A percentile compares a stretch with the other conserved stretches of the same genome.
phyloP scores from a whole-genome alignment of 2,113 vertebrate genomes.

The Tetraodon nigroviridis region DNA sequence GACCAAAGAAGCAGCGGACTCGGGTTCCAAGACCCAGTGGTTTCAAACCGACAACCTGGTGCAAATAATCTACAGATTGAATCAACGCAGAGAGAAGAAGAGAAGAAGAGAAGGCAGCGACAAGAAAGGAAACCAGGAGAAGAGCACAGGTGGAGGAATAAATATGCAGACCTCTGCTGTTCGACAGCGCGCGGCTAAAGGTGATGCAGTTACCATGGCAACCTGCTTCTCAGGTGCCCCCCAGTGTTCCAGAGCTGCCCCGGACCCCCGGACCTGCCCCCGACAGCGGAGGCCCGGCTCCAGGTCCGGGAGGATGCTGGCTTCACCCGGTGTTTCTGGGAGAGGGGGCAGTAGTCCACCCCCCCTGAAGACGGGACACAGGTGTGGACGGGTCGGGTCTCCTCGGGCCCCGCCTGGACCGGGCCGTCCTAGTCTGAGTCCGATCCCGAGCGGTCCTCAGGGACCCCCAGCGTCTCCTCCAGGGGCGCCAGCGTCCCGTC shows the following conservation, averaged over 20 bases:
- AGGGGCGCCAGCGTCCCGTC: conserved; percentile 92
- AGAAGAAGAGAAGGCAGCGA: conserved; percentile 8
- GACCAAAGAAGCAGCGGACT: no score
- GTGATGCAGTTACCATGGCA: conserved; percentile 31
- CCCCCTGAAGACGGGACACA: conserved; percentile 32
- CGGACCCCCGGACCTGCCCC: neutral
- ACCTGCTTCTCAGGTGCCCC: neutral
- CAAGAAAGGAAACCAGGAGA: neutral
- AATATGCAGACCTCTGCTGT: conserved; percentile 31
- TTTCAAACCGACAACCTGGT: conserved; percentile 3
- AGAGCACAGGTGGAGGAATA: conserved; percentile 49
- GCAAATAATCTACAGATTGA: conserved; percentile 12
- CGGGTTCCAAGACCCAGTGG: neutral
- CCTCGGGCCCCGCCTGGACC: no score
- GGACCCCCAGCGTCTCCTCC: conserved; percentile 81
- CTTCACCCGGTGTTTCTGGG: no score
- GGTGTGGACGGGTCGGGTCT: conserved; percentile 14
- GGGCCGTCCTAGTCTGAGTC: conserved; percentile 82
- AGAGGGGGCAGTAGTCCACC: neutral
- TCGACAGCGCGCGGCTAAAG: conserved; percentile 10
- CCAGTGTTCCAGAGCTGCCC: no score
- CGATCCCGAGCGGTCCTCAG: conserved; percentile 77
- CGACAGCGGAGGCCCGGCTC: neutral
- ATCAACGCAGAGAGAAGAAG: conserved; percentile 3
- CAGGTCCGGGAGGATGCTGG: neutral